Evolutionary conservation across 53 echinoderm and acorn worm species (phyloP), one percentile per base, ranked within the genome.

Genomic region (Crossaster papposus): DNA sequence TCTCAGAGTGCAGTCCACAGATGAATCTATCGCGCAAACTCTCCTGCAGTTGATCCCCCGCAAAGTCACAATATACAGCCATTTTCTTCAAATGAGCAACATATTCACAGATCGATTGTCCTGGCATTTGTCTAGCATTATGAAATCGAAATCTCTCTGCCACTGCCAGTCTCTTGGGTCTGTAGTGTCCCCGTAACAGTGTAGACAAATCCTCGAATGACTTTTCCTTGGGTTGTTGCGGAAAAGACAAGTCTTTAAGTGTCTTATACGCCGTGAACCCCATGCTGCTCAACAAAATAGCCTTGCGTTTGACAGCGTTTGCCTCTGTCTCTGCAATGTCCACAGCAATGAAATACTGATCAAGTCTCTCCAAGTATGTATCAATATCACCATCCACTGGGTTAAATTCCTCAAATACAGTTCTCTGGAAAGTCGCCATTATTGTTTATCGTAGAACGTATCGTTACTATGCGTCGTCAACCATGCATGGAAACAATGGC

Each of bases 361-460:
- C 54, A 81, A 81, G 34, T 54, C 22, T 64, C 14, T 36, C 81
- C 17, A 81, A 63, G 63, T 62, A 81, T 54, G 6, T 70, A 14
- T 70, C 83, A 37, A 83, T 83, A 83, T 83, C 70, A 44, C 70
- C 83, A 38, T 83, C 83, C 70, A n/a, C 37, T 13, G 50, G 51
- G 52, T 68, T 83, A 28, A 83, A 83, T 28, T 70, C 83, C 30
- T 83, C 83, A 37, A 83, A 83, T 50, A 83, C 83, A 26, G 50
- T 83, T 4, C 65, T 64, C 68, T 83, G 83, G 44, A 83, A 83
- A 83, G 65, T 50, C 15, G 65, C 83, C 68, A 82, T 82, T 36
- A 24, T 64, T 37, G 2, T 44, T 83, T 28, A 26, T 26, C 3
- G 24, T 17, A 62, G 29, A 0, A 53, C 32, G 7, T 32, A 80